Base-by-base conservation (phyloP, 2,888 invertebrate species). In the Congeria kusceri region DNA sequence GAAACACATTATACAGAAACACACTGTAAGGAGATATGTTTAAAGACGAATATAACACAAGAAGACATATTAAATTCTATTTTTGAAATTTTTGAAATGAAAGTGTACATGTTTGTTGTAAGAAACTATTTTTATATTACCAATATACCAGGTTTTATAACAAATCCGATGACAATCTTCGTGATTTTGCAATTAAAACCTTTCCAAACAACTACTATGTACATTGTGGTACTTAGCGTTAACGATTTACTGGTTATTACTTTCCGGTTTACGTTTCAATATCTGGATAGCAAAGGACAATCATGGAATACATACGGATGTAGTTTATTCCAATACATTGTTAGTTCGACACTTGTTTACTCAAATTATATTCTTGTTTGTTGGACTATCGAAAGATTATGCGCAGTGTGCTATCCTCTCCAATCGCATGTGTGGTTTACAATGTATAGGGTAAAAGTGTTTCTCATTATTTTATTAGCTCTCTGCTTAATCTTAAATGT, bases 311-410 rank as follows among this genome's bases (percentile, higher is more conserved):
- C 15, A 4, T 32, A 23, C 5, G 20, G 2, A 46, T 63, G 39
- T n/a, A 39, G 27, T 44, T 1, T 44, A 1, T 15, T 20, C 3
- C 7, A 11, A 13, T 63, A 63, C 28, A 25, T 46, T 11, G 1
- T 28, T 15, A 32, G 1, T 11, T 2, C 27, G 4, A 23, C 23
- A 23, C 47, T 46, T 3, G 29, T 49, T 0, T 68, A 44, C 63
- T 74, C 74, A 15, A 74, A 74, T 29, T n/a, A 57, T 5, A 68
- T 63, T 20, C 18, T 74, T 1, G 29, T 68, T 3, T 39, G 44
- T 7, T 74, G 74, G 74, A 68, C 74, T 28, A 28, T 68, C 0
- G 74, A 74, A 58, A 25, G 74, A 25, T 68, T 68, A 23, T 63
- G 67, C 44, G 74, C 74, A 2, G 74, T 74, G 4, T 61, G 53